Conservation (phyloP, 2,888 invertebrate genomes). For the Synanthedon formicaeformis region DNA sequence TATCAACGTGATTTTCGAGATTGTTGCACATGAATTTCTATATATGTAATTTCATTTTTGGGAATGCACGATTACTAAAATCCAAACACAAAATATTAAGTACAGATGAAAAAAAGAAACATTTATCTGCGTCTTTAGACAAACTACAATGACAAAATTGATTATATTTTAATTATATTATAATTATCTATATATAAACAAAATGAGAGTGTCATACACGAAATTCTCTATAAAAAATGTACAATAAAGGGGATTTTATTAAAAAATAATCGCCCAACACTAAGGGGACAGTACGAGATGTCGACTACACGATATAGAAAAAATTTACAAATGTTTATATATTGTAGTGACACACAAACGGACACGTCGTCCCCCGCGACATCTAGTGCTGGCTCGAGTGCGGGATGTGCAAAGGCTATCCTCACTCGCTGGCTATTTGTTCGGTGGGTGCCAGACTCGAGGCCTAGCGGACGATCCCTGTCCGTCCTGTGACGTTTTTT, state of each 20-base stretch:
- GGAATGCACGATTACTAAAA: constrained; percentile 65
- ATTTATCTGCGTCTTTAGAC: constrained; percentile 26
- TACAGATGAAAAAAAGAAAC: constrained; percentile 59
- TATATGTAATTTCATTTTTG: constrained; percentile 54
- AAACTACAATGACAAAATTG: constrained; percentile 25
- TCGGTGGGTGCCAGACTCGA: no score
- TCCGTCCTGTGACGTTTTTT: no score
- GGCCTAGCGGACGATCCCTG: no score
- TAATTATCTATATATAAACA: background rate
- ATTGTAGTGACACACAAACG: no score
- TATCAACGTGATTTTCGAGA: constrained; percentile 56
- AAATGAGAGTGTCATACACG: background rate
- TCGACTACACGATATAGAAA: constrained; percentile 1
- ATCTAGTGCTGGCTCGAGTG: no score
- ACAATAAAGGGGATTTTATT: constrained; percentile 48
- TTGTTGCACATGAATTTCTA: constrained; percentile 32
- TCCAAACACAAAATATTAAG: constrained; percentile 64
- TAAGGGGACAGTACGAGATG: constrained; percentile 6
- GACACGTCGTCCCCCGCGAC: no score
- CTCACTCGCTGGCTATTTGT: no score
- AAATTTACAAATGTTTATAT: no score
- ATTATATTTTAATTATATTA: background rate
- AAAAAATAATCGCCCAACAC: constrained; percentile 46
- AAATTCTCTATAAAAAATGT: constrained; percentile 9
- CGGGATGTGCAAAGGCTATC: no score